These are phyloP conservation scores for Tetranychus cinnabarinus DNA, from an alignment of 1,140 invertebrate genomes.

Conservation along the genomic window DNA sequence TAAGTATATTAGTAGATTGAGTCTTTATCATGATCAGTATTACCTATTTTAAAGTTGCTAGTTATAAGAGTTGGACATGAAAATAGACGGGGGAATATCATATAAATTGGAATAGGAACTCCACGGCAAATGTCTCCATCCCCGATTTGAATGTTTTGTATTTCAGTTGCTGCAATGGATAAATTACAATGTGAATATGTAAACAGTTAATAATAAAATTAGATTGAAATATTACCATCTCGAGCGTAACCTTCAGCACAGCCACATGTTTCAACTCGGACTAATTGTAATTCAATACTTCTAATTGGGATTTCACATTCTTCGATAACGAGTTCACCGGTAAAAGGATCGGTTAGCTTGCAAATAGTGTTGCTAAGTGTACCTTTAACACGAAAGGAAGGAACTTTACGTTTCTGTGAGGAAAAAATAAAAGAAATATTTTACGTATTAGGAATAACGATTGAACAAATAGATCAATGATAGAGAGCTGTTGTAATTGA, in stretches of 20 bases:
- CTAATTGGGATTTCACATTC: constrained; percentile 53
- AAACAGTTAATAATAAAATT: neutral
- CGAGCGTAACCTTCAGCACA: constrained; percentile 78
- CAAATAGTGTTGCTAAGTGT: constrained; percentile 55
- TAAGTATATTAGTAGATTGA: constrained; percentile 10
- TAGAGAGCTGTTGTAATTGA: neutral
- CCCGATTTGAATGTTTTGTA: constrained; percentile 90
- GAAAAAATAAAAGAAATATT: constrained; percentile 8
- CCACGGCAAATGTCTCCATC: constrained; percentile 65
- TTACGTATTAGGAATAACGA: neutral
- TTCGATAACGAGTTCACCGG: constrained; percentile 54
- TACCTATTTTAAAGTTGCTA: constrained; percentile 86
- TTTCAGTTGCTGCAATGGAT: constrained; percentile 53
- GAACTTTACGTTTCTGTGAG: constrained; percentile 34
- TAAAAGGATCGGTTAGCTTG: constrained; percentile 59
- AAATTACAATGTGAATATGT: neutral
- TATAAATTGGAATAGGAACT: constrained; percentile 67
- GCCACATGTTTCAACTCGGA: constrained; percentile 82
- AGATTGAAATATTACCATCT: constrained; percentile 39
- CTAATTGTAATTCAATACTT: constrained; percentile 79
- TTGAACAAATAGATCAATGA: neutral
- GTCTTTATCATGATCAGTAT: neutral
- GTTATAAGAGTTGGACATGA: constrained; percentile 76
- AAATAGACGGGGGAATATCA: constrained; percentile 84
- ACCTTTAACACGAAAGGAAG: constrained; percentile 57